These are phyloP conservation scores for Danio jaintianensis DNA, from an alignment of 2,797 vertebrate genomes.

Conservation along the genomic window DNA sequence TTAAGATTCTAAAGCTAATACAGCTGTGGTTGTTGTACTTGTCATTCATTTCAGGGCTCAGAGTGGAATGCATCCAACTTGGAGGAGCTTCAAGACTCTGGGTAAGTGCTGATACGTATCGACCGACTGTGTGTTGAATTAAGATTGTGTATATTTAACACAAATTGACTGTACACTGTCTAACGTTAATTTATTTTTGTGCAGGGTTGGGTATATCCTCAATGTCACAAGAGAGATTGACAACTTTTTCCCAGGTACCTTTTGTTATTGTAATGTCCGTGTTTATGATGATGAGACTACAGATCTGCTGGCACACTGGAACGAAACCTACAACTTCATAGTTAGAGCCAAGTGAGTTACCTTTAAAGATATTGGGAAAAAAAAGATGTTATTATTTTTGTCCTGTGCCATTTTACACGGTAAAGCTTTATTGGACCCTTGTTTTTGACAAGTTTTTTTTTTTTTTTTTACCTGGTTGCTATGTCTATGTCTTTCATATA, in stretches of 20 bases:
- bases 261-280: constrained; percentile 93
- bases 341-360: constrained; percentile 92
- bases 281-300: constrained; percentile 95
- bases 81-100: constrained; percentile 91
- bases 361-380: background rate
- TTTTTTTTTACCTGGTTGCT: background rate
- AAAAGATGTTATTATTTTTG: background rate
- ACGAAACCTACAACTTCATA: constrained; percentile 96
- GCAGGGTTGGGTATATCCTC: constrained; percentile 93
- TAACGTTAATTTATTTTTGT: constrained; percentile 28
- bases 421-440: background rate
- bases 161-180: background rate
- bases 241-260: constrained; percentile 96
- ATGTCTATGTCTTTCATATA: constrained; percentile 67
- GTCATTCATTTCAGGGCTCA: constrained; percentile 83
- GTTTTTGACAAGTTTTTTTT: background rate
- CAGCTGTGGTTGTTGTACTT: constrained; percentile 12
- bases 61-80: constrained; percentile 99
- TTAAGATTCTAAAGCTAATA: background rate
- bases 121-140: background rate
- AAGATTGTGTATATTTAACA: constrained; percentile 6
- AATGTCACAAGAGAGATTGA: constrained; percentile 97
- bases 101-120: constrained; percentile 80
- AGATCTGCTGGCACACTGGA: constrained; percentile 96
- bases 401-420: background rate